phyloP scores from a whole-genome alignment of 2,113 vertebrate genomes.

The Oreochromis tanganicae region DNA sequence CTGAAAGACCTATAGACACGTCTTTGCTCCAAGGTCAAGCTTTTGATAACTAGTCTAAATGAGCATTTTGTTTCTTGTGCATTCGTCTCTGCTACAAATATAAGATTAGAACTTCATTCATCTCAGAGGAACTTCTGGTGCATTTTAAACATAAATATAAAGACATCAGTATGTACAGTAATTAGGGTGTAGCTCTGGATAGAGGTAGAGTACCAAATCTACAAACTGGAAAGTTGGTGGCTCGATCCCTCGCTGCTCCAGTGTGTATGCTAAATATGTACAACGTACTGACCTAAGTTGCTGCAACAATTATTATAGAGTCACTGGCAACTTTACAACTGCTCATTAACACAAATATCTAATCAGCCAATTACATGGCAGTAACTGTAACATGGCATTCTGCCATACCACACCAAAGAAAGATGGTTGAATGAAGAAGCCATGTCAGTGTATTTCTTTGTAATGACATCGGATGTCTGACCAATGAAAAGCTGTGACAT shows the following conservation, averaged over 20 bases:
- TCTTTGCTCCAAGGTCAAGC: background rate
- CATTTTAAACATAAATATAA: background rate
- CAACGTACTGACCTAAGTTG: background rate
- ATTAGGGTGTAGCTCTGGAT: background rate
- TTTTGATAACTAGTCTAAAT: background rate
- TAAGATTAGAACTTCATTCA: background rate
- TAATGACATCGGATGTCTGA: background rate
- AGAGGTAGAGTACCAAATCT: background rate
- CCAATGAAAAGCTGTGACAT: background rate
- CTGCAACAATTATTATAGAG: background rate
- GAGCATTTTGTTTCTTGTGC: background rate
- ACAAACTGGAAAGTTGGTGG: background rate
- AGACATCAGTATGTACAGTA: background rate
- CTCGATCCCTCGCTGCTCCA: background rate
- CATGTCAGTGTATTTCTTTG: background rate
- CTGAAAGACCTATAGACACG: background rate
- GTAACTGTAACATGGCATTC: background rate
- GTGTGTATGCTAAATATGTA: background rate
- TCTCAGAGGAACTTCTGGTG: background rate
- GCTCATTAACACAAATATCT: background rate
- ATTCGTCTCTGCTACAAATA: background rate
- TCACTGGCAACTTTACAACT: background rate
- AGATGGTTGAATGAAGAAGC: background rate
- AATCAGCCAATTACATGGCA: background rate
- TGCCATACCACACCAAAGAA: background rate